Percentiles rank a stretch among this genome's conserved stretches.
Conservation (phyloP, 2,797 vertebrate genomes). For the Lithobates sylvaticus region DNA sequence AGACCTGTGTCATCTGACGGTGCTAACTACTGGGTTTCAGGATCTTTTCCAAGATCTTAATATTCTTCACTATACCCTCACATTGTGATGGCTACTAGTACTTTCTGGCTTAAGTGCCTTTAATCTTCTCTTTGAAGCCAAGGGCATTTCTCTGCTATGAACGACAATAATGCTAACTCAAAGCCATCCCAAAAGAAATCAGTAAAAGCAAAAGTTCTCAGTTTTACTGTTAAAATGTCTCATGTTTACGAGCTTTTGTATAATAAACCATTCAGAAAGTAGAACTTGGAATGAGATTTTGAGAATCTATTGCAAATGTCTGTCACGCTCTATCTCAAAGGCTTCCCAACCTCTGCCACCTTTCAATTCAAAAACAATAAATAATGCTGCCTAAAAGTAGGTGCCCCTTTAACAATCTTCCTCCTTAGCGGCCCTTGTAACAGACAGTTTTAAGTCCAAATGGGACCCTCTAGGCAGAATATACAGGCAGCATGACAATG, state of each 20-base stretch:
- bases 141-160: neutral
- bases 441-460: no score
- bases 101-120: neutral
- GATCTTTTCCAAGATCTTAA: constrained; percentile 1
- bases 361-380: no score
- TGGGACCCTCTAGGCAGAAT: no score
- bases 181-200: neutral
- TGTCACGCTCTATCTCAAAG: no score
- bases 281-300: no score
- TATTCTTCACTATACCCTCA: constrained; percentile 7
- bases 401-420: no score
- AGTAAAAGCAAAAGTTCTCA: neutral
- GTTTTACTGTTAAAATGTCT: neutral
- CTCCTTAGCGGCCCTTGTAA: no score
- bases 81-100: constrained; percentile 2
- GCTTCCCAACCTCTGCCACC: no score
- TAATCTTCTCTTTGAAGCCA: constrained; percentile 18
- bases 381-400: no score
- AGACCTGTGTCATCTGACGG: neutral
- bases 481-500: no score
- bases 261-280: no score
- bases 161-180: neutral
- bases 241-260: neutral
- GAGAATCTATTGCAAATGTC: no score
- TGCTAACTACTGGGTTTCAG: neutral